These are phyloP conservation scores for Portevinia maculata DNA, from an alignment of 2,888 invertebrate genomes.

Conservation along the genomic window DNA sequence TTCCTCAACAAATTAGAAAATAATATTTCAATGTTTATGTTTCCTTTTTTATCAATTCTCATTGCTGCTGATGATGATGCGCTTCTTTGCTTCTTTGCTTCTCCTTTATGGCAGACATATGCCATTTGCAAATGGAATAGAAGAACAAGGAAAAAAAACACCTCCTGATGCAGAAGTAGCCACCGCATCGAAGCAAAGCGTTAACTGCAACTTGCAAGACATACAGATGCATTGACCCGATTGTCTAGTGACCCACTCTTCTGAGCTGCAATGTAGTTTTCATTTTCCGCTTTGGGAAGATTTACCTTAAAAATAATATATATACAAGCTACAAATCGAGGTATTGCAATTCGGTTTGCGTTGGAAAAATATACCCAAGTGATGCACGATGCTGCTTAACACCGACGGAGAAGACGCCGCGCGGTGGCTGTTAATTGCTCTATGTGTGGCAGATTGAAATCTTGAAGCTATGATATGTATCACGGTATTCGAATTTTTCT, in stretches of 20 bases:
- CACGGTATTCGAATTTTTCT: conserved; percentile 30
- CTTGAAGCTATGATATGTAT: conserved; percentile 64
- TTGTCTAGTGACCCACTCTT: conserved; percentile 76
- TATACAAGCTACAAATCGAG: conserved; percentile 27
- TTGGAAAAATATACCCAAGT: conserved; percentile 59
- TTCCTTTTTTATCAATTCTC: conserved; percentile 57
- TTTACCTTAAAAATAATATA: conserved; percentile 72
- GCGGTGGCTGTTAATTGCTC: conserved; percentile 20
- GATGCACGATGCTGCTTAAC: conserved; percentile 40
- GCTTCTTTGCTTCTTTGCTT: conserved; percentile 27
- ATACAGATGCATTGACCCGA: conserved; percentile 75
- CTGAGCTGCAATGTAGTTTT: conserved; percentile 70
- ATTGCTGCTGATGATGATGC: conserved; percentile 5
- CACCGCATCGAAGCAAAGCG: conserved; percentile 58
- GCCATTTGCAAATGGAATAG: conserved; percentile 62
- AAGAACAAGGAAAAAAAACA: conserved; percentile 58
- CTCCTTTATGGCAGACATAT: conserved; percentile 65
- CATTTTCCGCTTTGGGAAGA: conserved; percentile 74
- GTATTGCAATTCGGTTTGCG: conserved; percentile 38
- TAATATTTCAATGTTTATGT: conserved; percentile 67
- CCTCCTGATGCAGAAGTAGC: conserved; percentile 46
- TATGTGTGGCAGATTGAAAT: conserved; percentile 63
- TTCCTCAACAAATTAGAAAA: conserved; percentile 73
- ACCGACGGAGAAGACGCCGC: conserved; percentile 18
- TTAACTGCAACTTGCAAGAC: conserved; percentile 65